phyloP scores from a whole-genome alignment of 2,888 invertebrate species.

The Hemaris fuciformis region DNA sequence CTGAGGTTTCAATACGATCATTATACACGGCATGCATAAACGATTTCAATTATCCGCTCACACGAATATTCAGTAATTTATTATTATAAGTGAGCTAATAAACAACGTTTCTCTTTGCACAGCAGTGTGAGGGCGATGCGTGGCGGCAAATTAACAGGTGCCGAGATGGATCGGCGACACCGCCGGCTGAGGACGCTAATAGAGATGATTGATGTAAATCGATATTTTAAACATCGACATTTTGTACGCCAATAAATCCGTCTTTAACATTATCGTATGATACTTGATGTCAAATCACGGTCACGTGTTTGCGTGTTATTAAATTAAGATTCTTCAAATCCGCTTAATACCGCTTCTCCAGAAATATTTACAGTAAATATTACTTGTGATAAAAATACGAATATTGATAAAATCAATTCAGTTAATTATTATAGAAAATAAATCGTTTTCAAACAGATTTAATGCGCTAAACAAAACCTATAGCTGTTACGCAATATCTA shows the following conservation, averaged over 20 bases:
- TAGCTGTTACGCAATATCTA: no score
- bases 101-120: conserved; percentile 8
- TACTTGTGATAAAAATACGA: no score
- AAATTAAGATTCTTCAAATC: no score
- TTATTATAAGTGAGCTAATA: conserved; percentile 9
- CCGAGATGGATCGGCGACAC: conserved; percentile 3
- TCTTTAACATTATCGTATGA: no score
- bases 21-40: no score
- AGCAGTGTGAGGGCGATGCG: background rate
- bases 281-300: no score
- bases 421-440: no score
- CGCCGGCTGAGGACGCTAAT: background rate
- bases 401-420: no score
- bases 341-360: background rate
- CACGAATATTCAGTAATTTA: conserved; percentile 7
- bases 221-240: background rate
- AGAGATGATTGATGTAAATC: background rate
- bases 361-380: background rate
- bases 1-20: background rate
- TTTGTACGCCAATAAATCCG: background rate
- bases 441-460: no score
- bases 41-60: background rate
- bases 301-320: no score
- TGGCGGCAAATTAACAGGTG: conserved; percentile 6
- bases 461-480: no score